Evolutionary conservation across 2,797 vertebrate species (phyloP), one percentile per base, ranked within the genome.

Genomic region (Sternarchorhynchus goeldii): DNA sequence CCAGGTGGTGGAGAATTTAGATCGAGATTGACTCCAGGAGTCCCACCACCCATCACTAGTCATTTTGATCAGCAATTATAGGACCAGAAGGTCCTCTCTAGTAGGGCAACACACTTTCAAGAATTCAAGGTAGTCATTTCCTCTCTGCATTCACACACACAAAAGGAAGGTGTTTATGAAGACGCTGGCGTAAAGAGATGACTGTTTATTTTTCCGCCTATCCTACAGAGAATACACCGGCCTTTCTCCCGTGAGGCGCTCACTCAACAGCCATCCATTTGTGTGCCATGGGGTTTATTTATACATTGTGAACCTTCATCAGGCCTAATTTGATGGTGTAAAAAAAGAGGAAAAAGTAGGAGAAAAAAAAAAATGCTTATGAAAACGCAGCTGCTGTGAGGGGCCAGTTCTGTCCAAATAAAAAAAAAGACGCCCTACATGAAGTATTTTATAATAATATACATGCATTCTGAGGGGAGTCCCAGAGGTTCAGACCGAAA

Each of bases 191-290:
- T 89, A 85, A 84, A 86, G 85, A 86, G 86, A 88, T 71, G 83
- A 86, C 60, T 91, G 89, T 94, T 93, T 93, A 92, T 93, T 93
- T 94, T 94, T 88, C 83, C 85, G 91, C 88, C 88, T 85, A 88
- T 90, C 86, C 90, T 91, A 86, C 86, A 86, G 88, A 91, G 88
- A 87, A 87, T 86, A 88, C 84, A 85, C 90, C 86, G 90, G 89
- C 83, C 88, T 87, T 89, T 91, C 86, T 89, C 83, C 85, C 87
- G 84, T 75, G 62, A 82, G 88, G 89, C 83, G 81, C 89, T 93
- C 92, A 91, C 90, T 93, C 92, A 93, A 90, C 93, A 91, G 88
- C 79, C 88, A 88, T 91, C 92, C 92, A 92, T 93, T 93, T 93
- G 90, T 91, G 84, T 85, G 90, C 91, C 91, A 86, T 80, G 25